Conservation (phyloP, 1,140 invertebrate species). For the Acromyrmex heyeri region DNA sequence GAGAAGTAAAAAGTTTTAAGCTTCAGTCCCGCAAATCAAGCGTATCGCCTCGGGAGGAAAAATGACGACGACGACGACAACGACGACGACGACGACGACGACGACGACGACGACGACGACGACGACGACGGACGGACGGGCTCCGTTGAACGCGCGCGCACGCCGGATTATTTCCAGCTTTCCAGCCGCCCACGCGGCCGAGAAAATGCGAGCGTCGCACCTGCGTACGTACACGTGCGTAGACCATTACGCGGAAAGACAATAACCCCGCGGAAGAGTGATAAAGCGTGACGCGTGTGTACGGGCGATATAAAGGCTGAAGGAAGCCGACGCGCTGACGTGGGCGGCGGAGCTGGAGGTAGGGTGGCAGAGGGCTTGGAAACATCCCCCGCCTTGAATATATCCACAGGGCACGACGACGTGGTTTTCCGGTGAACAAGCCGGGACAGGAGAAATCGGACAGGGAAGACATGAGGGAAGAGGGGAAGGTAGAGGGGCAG, state of each 20-base stretch:
- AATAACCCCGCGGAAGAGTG: constrained; percentile 81
- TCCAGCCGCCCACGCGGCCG: constrained; percentile 40
- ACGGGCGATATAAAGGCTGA: constrained; percentile 78
- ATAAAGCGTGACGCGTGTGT: constrained; percentile 83
- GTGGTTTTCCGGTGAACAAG: constrained; percentile 80
- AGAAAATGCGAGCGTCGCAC: constrained; percentile 60
- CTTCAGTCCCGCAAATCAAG: constrained; percentile 54
- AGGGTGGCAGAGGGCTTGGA: constrained; percentile 36
- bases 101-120: too few relatives aligned
- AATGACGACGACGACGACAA: constrained; percentile 21
- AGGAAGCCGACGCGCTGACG: constrained; percentile 68
- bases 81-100: too few relatives aligned
- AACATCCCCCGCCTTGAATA: constrained; percentile 75
- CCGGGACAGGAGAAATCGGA: constrained; percentile 64
- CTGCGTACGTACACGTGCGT: constrained; percentile 71
- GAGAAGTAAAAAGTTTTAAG: constrained; percentile 60
- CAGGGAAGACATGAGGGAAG: not conserved
- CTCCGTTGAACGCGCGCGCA: not conserved
- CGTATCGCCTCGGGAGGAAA: constrained; percentile 48
- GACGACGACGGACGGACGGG: not conserved
- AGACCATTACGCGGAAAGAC: constrained; percentile 76
- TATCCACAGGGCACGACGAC: constrained; percentile 79
- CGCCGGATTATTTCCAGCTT: constrained; percentile 56
- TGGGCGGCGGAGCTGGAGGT: constrained; percentile 34
- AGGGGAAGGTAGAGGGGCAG: not conserved